Percentiles rank a stretch among this genome's conserved stretches.
Evolutionary conservation across 2,888 invertebrate genomes (phyloP).

Genomic region (Dryadula phaetusa): DNA sequence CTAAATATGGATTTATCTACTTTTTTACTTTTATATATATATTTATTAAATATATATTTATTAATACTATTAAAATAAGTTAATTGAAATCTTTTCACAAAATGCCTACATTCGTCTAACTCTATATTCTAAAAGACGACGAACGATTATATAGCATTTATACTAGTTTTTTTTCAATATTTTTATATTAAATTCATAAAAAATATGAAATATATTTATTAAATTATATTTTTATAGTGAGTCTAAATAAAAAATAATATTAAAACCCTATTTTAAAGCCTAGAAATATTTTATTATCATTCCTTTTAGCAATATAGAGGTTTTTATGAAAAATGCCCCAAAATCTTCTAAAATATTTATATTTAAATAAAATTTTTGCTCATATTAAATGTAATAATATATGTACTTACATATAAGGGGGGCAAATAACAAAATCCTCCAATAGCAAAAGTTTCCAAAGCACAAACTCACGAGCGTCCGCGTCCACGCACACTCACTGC

Average conservation of each 20-base stretch:
- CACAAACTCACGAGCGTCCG: constrained; percentile 27
- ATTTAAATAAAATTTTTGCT: constrained; percentile 1
- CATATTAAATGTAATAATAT: constrained; percentile 46
- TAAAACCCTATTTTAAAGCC: background rate
- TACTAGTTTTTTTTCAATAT: background rate
- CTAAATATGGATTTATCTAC: no score
- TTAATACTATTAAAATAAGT: background rate
- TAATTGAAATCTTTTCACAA: background rate
- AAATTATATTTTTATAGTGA: background rate
- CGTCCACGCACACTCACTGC: constrained; percentile 42
- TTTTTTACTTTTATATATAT: background rate
- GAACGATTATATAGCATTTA: background rate
- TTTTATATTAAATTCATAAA: background rate
- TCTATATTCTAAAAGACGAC: background rate
- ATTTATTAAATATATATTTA: background rate
- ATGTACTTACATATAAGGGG: constrained; percentile 61
- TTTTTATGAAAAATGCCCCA: background rate
- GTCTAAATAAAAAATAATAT: background rate
- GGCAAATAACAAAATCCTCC: constrained; percentile 33
- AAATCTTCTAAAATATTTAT: background rate
- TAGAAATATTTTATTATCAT: background rate
- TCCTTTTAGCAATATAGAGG: background rate
- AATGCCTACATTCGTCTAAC: background rate
- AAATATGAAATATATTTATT: background rate
- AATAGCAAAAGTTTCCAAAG: constrained; percentile 33